Conservation (phyloP, 1,140 invertebrate species). For the Drosophila nigromelanica region DNA sequence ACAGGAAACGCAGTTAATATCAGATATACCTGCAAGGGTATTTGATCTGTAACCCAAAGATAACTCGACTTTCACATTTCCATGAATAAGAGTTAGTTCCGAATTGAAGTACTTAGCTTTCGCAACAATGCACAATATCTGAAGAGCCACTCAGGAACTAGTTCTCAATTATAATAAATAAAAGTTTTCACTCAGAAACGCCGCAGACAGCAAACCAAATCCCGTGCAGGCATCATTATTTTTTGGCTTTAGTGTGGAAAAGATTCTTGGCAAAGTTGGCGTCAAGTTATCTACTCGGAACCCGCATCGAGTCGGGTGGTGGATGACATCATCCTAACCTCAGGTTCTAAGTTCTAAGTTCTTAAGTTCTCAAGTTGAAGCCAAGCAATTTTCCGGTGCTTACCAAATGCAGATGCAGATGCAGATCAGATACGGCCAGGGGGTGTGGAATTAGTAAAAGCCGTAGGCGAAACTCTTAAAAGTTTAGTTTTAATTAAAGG, state of each 20-base stretch:
- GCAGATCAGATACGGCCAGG: slow-evolving; percentile 12
- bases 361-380: slow-evolving; percentile 9
- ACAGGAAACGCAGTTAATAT: no score
- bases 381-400: slow-evolving; percentile 33
- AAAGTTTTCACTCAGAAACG: slow-evolving; percentile 7
- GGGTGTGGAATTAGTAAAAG: slow-evolving; percentile 12
- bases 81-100: no score
- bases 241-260: slow-evolving; percentile 9
- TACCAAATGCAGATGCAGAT: slow-evolving; percentile 16
- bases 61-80: no score
- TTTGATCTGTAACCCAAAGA: no score
- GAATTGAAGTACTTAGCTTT: no score
- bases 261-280: slow-evolving; percentile 21
- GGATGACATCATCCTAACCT: slow-evolving; percentile 23
- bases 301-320: slow-evolving; percentile 18
- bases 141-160: not conserved
- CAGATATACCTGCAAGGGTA: no score
- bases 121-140: not conserved
- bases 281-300: slow-evolving; percentile 24
- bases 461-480: slow-evolving; percentile 65
- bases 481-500: slow-evolving; percentile 81
- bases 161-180: slow-evolving; percentile 5
- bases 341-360: not conserved
- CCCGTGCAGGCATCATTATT: slow-evolving; percentile 23
- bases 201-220: not conserved